Conservation (phyloP, 2,113 vertebrate species). For the Apistogramma diplotaenia region DNA sequence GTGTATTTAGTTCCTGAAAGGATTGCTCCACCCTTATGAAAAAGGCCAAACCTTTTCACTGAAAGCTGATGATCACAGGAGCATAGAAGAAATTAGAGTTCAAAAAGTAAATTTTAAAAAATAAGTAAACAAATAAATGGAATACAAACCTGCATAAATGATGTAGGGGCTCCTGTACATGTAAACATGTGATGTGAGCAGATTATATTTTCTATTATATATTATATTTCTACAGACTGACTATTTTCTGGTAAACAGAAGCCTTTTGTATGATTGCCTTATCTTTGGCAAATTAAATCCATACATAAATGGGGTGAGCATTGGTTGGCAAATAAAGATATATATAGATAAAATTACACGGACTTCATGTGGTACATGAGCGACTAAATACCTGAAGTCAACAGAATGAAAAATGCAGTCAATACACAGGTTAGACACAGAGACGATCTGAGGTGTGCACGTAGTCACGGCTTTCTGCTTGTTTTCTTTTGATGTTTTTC, state of each 20-base stretch:
- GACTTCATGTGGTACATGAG: rapidly evolving
- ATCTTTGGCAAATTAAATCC: background rate
- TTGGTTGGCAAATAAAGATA: background rate
- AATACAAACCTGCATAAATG: background rate
- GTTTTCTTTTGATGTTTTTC: background rate
- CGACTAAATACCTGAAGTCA: background rate
- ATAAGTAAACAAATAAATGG: background rate
- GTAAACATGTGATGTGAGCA: rapidly evolving
- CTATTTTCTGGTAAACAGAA: background rate
- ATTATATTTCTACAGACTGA: background rate
- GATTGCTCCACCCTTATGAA: no score
- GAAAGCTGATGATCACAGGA: no score
- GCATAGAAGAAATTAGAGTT: background rate
- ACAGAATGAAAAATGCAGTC: background rate
- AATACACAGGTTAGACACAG: background rate
- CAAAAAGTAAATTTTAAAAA: background rate
- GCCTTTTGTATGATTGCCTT: background rate
- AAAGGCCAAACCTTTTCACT: no score
- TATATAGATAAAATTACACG: background rate
- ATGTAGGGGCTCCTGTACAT: no score
- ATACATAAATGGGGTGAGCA: background rate
- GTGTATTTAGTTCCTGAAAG: no score
- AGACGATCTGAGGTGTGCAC: background rate
- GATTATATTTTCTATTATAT: background rate
- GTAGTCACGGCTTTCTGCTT: background rate